These are phyloP conservation scores for Auanema sp. DNA, from an alignment of 2,888 invertebrate species.

Conservation along the genomic window DNA sequence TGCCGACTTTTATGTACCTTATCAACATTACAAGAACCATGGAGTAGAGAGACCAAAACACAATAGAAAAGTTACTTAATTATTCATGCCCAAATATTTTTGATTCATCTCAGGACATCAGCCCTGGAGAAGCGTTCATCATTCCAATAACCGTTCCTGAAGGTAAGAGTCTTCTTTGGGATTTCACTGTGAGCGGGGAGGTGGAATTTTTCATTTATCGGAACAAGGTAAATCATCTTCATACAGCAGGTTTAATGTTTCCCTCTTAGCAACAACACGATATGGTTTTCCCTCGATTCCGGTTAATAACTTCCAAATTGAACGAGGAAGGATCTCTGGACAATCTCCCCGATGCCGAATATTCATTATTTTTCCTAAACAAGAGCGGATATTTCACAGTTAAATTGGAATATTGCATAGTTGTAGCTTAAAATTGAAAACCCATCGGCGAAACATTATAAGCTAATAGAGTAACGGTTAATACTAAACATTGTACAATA, in stretches of 20 bases:
- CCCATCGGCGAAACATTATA: no score
- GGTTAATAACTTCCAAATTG: constrained; percentile 40
- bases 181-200: constrained; percentile 43
- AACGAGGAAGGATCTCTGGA: constrained; percentile 46
- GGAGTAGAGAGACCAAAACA: constrained; percentile 37
- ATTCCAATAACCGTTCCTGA: constrained; percentile 37
- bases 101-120: constrained; percentile 27
- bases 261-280: constrained; percentile 31
- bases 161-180: constrained; percentile 43
- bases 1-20: constrained; percentile 37
- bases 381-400: constrained; percentile 42
- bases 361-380: constrained; percentile 35
- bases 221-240: constrained; percentile 27
- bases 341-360: constrained; percentile 29
- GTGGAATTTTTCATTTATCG: constrained; percentile 40
- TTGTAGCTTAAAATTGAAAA: constrained; percentile 20
- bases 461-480: no score
- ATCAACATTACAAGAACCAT: constrained; percentile 35
- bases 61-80: constrained; percentile 28
- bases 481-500: no score
- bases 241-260: not conserved
- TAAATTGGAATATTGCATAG: constrained; percentile 42
- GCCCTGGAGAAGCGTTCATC: constrained; percentile 29
- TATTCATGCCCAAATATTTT: not conserved
- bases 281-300: constrained; percentile 40